Evolutionary conservation across 1,140 invertebrate species (phyloP), one percentile per base, ranked within the genome.

Genomic region (Anoplophora glabripennis): DNA sequence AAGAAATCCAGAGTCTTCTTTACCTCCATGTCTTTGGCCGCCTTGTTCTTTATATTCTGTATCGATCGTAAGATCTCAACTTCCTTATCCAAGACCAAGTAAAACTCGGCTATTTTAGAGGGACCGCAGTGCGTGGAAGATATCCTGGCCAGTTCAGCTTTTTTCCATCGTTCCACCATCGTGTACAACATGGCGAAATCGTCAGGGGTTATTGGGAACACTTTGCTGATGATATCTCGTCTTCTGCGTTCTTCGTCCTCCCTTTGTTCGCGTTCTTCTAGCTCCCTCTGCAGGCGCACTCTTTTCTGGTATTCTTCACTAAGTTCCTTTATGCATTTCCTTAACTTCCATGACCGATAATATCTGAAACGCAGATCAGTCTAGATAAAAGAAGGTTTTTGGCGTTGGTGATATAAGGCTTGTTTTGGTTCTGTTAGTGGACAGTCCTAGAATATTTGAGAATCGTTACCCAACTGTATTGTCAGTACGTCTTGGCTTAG

Each of bases 141-240:
- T 63, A 85, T 83, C 53, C 80, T 72, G 47, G 80, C 72, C 12
- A 83, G 78, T 76, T 85, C 81, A 15, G 79, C 78, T 37, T 78
- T 76, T 72, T 82, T 83, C 85, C 86, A 87, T 11, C 77, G 77
- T 63, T 86, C 84, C 7, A 87, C 78, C 79, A 82, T 76, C 11
- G 63, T 75, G 62, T 86, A 86, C 1, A 89, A 69, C 73, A 85
- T 81, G 53, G 83, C 80, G 60, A 86, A 88, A 68, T 87, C 84
- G 59, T 78, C 76, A 53, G 80, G 78, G 0, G 78, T 82, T 59
- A 77, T 78, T 0, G 86, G 86, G 69, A 80, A 81, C 0, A 80
- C 81, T 68, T 81, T 81, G 14, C 80, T 78, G 37, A 82, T 72
- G 7, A 85, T 75, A 63, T 86, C 82, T 40, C 71, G 69, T 18